These are phyloP conservation scores for Bufotes viridis DNA, from an alignment of 2,797 vertebrate species.

Conservation along the genomic window DNA sequence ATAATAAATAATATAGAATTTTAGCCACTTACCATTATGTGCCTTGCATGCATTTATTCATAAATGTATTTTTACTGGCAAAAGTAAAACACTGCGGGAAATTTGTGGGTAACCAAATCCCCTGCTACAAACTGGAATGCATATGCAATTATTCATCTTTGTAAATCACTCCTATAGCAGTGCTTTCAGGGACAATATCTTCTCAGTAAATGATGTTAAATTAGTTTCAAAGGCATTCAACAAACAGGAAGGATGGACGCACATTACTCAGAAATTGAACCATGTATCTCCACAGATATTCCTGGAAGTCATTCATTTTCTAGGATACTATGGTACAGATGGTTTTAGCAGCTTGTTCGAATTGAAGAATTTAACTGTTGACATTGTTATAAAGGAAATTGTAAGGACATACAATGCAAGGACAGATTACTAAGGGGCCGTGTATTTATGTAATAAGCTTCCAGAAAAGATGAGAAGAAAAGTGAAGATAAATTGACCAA, in stretches of 20 bases:
- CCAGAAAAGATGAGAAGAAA: background rate
- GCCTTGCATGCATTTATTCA: conserved; percentile 3
- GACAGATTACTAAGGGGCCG: background rate
- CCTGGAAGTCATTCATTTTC: conserved; percentile 43
- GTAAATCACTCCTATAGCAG: conserved; percentile 49
- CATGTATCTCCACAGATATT: conserved; percentile 37
- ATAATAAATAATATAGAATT: background rate
- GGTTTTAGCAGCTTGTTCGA: background rate
- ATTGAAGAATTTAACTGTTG: conserved; percentile 43
- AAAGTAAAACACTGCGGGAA: background rate
- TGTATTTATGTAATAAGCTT: background rate
- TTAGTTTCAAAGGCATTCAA: conserved; percentile 52
- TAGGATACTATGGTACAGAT: conserved; percentile 54
- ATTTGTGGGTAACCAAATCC: background rate
- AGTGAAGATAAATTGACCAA: background rate
- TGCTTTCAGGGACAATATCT: conserved; percentile 38
- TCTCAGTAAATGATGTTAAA: conserved; percentile 53
- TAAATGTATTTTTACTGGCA: conserved; percentile 26
- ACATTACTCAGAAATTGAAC: conserved; percentile 50
- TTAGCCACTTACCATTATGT: background rate
- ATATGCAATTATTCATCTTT: conserved; percentile 8
- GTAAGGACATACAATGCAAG: background rate
- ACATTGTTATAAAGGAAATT: conserved; percentile 11
- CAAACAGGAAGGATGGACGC: conserved; percentile 46
- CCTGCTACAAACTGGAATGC: conserved; percentile 38